These are phyloP conservation scores for Chondrosia reniformis DNA, from an alignment of 37 sponge, comb jelly and placozoan species.

Conservation along the genomic window DNA sequence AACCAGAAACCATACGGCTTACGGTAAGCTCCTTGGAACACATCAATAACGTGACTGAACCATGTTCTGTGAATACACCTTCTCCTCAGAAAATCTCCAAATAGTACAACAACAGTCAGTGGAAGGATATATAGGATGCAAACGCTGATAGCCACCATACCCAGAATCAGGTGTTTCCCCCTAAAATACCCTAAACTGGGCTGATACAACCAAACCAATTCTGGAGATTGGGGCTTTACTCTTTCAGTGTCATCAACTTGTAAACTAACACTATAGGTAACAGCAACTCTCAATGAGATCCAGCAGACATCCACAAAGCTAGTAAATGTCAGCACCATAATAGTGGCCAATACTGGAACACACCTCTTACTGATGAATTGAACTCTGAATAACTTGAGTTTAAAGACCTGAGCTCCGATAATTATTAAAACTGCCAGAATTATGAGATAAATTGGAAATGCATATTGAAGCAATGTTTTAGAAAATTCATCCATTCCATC, in stretches of 20 bases:
- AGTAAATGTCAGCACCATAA: constrained; percentile 20
- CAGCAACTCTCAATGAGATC: not conserved
- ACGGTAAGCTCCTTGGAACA: no score
- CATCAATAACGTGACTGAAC: no score
- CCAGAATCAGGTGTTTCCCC: not conserved
- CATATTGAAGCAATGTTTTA: constrained; percentile 32
- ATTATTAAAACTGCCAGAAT: constrained; percentile 20
- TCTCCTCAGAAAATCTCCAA: no score
- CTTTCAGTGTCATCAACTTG: constrained; percentile 4
- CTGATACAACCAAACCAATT: constrained; percentile 8
- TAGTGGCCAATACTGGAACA: constrained; percentile 31
- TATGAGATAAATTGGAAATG: constrained; percentile 55
- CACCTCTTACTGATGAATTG: not conserved
- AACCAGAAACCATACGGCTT: no score
- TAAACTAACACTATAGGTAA: not conserved
- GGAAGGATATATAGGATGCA: no score
- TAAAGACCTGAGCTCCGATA: not conserved
- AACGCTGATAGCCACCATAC: not conserved
- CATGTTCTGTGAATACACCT: no score
- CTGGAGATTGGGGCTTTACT: no score
- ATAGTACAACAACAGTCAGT: no score
- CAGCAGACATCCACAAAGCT: constrained; percentile 2
- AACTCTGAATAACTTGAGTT: not conserved
- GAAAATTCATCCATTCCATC: constrained; percentile 52
- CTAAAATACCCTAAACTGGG: not conserved